Conservation (phyloP, 53 echinoderm and acorn worm species). For the Patiria pectinifera region DNA sequence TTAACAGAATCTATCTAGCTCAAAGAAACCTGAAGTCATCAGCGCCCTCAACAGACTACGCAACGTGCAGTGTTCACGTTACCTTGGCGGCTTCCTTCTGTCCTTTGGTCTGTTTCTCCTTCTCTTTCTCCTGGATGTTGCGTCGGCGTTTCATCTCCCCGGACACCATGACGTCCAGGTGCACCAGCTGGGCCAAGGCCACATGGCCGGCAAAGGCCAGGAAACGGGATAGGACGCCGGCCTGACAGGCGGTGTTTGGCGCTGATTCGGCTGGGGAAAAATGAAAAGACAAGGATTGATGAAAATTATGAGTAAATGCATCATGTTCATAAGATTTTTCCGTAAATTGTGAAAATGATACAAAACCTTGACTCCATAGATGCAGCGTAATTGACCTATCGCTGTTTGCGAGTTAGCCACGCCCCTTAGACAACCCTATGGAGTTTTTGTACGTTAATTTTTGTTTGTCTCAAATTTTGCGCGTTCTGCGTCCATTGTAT, state of each 20-base stretch:
- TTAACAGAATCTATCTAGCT: too few species aligned
- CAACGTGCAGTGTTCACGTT: background rate
- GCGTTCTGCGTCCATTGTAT: too few species aligned
- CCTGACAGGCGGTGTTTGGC: conserved; percentile 61
- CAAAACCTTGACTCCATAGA: too few species aligned
- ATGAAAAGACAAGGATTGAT: background rate
- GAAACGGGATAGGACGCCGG: conserved; percentile 85
- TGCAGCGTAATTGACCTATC: too few species aligned
- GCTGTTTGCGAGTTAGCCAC: too few species aligned
- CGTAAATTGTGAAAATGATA: too few species aligned
- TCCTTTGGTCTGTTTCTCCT: conserved; percentile 72
- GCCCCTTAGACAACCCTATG: too few species aligned
- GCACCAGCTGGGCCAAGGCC: conserved; percentile 89
- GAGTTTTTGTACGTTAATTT: too few species aligned
- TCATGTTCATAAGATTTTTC: too few species aligned
- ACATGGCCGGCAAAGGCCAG: conserved; percentile 90
- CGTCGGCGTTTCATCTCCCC: conserved; percentile 91
- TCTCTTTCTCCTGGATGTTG: conserved; percentile 87
- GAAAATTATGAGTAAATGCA: background rate
- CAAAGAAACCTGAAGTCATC: too few species aligned
- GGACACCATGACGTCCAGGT: conserved; percentile 88
- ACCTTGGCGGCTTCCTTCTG: conserved; percentile 67
- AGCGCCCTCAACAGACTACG: too few species aligned
- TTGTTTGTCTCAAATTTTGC: too few species aligned
- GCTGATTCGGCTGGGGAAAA: conserved; percentile 20